Conservation (phyloP, 92 coral and sea anemone genomes). For the Palythoa grandis region DNA sequence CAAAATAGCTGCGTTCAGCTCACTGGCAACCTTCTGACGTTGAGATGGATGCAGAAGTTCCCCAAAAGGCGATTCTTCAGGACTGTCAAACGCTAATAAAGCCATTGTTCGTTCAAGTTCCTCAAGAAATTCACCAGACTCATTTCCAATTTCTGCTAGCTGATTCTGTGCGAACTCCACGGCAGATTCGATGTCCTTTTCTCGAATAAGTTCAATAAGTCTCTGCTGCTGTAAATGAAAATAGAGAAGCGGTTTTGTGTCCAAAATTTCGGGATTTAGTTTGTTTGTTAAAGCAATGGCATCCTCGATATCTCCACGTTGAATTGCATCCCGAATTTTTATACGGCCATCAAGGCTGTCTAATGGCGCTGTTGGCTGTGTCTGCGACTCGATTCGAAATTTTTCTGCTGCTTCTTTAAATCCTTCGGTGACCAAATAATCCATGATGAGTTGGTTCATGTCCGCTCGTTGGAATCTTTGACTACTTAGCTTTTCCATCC, state of each 20-base stretch:
- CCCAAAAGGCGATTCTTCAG: conserved; percentile 97
- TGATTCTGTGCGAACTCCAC: conserved; percentile 99
- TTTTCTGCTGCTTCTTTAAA: conserved; percentile 99
- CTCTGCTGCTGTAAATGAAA: conserved; percentile 98
- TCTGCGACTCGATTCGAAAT: conserved; percentile 93
- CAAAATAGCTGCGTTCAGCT: conserved; percentile 94
- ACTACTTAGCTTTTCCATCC: conserved; percentile 88
- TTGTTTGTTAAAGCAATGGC: conserved; percentile 95
- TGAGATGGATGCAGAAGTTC: conserved; percentile 90
- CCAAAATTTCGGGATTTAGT: conserved; percentile 95
- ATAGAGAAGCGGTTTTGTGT: conserved; percentile 83
- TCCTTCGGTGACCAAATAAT: conserved; percentile 98
- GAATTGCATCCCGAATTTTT: conserved; percentile 95
- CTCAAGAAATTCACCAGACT: conserved; percentile 90
- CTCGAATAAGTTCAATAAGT: conserved; percentile 91
- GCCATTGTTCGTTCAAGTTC: conserved; percentile 99
- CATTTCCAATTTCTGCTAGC: conserved; percentile 95
- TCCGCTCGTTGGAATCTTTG: conserved; percentile 91
- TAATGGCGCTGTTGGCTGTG: conserved; percentile 88
- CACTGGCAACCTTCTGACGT: conserved; percentile 99
- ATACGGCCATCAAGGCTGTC: conserved; percentile 94
- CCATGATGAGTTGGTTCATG: conserved; percentile 97
- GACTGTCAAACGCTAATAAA: conserved; percentile 93
- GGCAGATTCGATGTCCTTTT: conserved; percentile 94
- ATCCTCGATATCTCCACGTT: conserved; percentile 89